Percentiles rank a stretch among this genome's conserved stretches.
These are phyloP conservation scores for Lysandra bellargus DNA, from an alignment of 2,888 invertebrate species.

Conservation along the genomic window DNA sequence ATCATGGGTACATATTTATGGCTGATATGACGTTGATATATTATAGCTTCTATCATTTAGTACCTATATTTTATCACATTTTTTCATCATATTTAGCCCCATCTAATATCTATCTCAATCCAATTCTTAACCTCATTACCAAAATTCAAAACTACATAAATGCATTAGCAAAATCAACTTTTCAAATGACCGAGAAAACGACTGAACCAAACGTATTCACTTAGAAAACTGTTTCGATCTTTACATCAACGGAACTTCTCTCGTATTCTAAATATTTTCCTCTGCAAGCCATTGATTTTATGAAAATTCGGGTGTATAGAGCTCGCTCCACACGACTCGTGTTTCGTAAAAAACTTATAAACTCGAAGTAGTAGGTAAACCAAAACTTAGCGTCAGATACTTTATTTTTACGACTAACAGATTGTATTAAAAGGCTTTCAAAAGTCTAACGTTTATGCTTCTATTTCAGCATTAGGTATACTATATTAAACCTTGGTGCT, in stretches of 20 bases:
- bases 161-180: not conserved
- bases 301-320: conserved; percentile 41
- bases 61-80: too few relatives aligned
- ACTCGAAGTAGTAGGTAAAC: conserved; percentile 40
- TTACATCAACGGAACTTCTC: not conserved
- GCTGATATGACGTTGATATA: too few relatives aligned
- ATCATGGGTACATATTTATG: too few relatives aligned
- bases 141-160: too few relatives aligned
- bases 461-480: not conserved
- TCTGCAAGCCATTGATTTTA: conserved; percentile 42
- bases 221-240: not conserved
- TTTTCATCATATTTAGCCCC: too few relatives aligned
- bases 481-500: not conserved
- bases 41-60: too few relatives aligned
- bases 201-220: not conserved
- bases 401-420: conserved; percentile 21
- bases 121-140: too few relatives aligned
- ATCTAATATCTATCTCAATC: too few relatives aligned
- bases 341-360: conserved; percentile 44
- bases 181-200: not conserved
- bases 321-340: conserved; percentile 42
- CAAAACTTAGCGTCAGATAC: conserved; percentile 13
- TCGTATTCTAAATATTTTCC: conserved; percentile 14
- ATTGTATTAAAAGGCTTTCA: conserved; percentile 11
- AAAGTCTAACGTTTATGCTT: not conserved